These are phyloP conservation scores for Mycalesis mineus DNA, from an alignment of 2,888 invertebrate genomes.

Conservation along the genomic window DNA sequence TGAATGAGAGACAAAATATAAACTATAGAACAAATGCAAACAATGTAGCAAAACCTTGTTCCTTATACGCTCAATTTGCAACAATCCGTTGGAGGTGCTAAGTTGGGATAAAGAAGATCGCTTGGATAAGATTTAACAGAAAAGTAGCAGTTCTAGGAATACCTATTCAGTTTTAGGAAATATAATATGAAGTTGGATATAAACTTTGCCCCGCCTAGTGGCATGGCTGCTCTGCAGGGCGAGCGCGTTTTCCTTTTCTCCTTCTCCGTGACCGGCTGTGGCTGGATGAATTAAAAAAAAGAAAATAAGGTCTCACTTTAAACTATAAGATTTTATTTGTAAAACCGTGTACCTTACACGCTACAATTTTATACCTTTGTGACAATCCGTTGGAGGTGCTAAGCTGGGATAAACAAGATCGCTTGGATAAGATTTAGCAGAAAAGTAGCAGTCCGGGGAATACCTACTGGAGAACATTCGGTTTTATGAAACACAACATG, in stretches of 20 bases:
- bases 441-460: slow-evolving; percentile 28
- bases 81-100: slow-evolving; percentile 26
- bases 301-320: no score
- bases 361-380: slow-evolving; percentile 23
- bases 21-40: no score
- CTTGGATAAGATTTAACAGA: slow-evolving; percentile 31
- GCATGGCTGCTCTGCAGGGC: no score
- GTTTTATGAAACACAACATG: slow-evolving; percentile 36
- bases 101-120: slow-evolving; percentile 33
- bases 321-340: no score
- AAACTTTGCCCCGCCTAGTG: no score
- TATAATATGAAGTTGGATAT: slow-evolving; percentile 32
- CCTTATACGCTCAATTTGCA: no score
- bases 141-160: slow-evolving; percentile 27
- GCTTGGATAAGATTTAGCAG: slow-evolving; percentile 31
- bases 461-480: slow-evolving; percentile 36
- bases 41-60: no score
- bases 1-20: no score
- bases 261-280: no score
- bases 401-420: slow-evolving; percentile 33
- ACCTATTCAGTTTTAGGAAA: slow-evolving; percentile 38
- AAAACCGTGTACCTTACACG: slow-evolving; percentile 16
- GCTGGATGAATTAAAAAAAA: no score
- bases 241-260: no score
- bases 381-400: slow-evolving; percentile 26